phyloP scores from a whole-genome alignment of 2,113 vertebrate species.

The Oncorhynchus gorbuscha region DNA sequence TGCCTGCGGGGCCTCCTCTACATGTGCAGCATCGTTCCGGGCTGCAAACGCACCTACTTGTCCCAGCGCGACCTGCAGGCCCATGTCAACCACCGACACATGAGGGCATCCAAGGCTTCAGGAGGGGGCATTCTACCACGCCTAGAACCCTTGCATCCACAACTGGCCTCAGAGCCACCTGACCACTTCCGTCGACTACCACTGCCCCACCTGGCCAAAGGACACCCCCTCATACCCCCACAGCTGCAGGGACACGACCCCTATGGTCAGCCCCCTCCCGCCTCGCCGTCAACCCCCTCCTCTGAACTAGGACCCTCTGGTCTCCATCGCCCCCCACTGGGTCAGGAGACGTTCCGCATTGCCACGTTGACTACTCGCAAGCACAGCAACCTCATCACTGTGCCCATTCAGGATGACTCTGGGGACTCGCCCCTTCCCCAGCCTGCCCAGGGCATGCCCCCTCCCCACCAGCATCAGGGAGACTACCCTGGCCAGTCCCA shows the following conservation, averaged over 20 bases:
- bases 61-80: slow-evolving; percentile 97
- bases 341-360: slow-evolving; percentile 95
- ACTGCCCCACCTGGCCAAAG: slow-evolving; percentile 84
- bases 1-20: slow-evolving; percentile 93
- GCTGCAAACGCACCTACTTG: slow-evolving; percentile 97
- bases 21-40: slow-evolving; percentile 97
- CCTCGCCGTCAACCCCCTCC: slow-evolving; percentile 82
- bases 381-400: slow-evolving; percentile 98
- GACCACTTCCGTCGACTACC: slow-evolving; percentile 91
- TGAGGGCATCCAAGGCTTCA: slow-evolving; percentile 85
- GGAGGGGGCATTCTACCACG: too few relatives aligned
- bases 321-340: not conserved
- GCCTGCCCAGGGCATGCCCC: slow-evolving; percentile 68
- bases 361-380: slow-evolving; percentile 87
- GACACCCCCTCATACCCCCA: slow-evolving; percentile 82
- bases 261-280: slow-evolving; percentile 81
- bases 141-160: slow-evolving; percentile 51
- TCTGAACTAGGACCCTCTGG: slow-evolving; percentile 53
- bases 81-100: slow-evolving; percentile 96
- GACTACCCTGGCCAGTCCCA: slow-evolving; percentile 93
- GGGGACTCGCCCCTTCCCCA: slow-evolving; percentile 66
- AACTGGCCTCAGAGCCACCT: slow-evolving; percentile 70
- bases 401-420: slow-evolving; percentile 97
- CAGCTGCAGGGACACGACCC: slow-evolving; percentile 89
- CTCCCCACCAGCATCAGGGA: slow-evolving; percentile 75